Evolutionary conservation across 2,113 vertebrate genomes (phyloP), one percentile per base, ranked within the genome.

Genomic region (Calyptomena viridis): DNA sequence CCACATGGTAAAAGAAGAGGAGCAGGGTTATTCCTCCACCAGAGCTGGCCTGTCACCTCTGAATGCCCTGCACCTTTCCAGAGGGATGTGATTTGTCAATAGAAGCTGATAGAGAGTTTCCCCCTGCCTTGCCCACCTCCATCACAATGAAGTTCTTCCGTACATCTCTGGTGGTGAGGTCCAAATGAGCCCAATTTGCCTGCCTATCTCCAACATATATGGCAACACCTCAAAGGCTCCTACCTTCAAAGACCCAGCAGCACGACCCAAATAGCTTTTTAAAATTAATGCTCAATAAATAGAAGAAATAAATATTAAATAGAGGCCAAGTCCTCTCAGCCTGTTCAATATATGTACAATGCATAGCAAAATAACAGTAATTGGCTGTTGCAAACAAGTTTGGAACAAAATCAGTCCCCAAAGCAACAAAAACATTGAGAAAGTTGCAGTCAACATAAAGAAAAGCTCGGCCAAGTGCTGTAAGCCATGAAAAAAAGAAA

Each of bases 281-380:
- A 1, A 52, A 94, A 96, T 91, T 92, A 97, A 94, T 93, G 97
- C 87, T 96, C 93, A 97, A 98, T 98, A 99, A 98, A 99, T 98
- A 98, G 92, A 97, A 96, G 96, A 97, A 98, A 98, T 98, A 98
- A 98, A 98, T 97, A 98, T 97, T 97, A 98, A 97, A 97, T 94
- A 96, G 96, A 97, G 95, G 96, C 91, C 33, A 89, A 84, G 87
- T 90, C 74, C 89, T 60, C 59, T 96, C 82, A 94, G 94, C 92
- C 88, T 77, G 68, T 95, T 97, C 88, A 91, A 71, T 85, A 67
- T 98, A 98, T 98, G 88, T 98, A 98, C 98, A 98, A 95, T 98
- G 97, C 97, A 98, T 98, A 98, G 97, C 97, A 97, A 98, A 97
- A 96, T 91, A 93, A 94, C n/a, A n/a, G 73, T 93, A 96, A 95